Base-by-base conservation (phyloP, 1,140 invertebrate genomes). In the Neodiprion fabricii region DNA sequence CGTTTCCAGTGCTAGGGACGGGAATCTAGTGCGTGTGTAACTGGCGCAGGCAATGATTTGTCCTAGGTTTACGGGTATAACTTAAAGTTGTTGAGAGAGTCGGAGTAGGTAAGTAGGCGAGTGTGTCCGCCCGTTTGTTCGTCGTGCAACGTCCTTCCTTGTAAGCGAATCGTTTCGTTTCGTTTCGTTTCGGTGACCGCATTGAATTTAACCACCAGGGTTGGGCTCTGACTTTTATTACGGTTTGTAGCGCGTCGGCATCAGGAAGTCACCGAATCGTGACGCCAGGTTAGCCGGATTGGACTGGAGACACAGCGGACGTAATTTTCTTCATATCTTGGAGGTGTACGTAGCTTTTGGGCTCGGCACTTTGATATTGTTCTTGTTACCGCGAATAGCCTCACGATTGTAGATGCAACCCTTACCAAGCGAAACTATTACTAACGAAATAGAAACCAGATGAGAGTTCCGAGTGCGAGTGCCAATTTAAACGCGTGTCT, bases 111-210 rank as follows among this genome's bases (percentile, higher is more conserved):
- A 61, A 61, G 53, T 61, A 61, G 53, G 53, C 53, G n/a, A 61
- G 11, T 61, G 53, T 61, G 53, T 61, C 53, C 53, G 53, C 9
- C n/a, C 28, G 28, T 40, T 40, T 1, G 1, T 40, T 40, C 11
- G 53, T 61, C n/a, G 11, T 12, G n/a, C 4, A 12, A 61, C n/a
- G 53, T 61, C 53, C 53, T 61, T 61, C 53, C 11, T 61, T 61
- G 11, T 61, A 9, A 61, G 53, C 53, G 53, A 61, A 61, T 61
- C 53, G 53, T 61, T 61, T 61, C 53, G 53, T 61, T 61, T 61
- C 53, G 53, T 61, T 61, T 61, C 53, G 53, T 61, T 17, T 61
- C 53, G 53, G 11, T 61, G 53, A 17, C 0, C 53, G 53, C 53
- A 61, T 61, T 61, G 53, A 61, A 61, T 61, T 61, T 9, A 61